phyloP scores from a whole-genome alignment of 2,797 vertebrate species.

The Gadopsis bispinosus region DNA sequence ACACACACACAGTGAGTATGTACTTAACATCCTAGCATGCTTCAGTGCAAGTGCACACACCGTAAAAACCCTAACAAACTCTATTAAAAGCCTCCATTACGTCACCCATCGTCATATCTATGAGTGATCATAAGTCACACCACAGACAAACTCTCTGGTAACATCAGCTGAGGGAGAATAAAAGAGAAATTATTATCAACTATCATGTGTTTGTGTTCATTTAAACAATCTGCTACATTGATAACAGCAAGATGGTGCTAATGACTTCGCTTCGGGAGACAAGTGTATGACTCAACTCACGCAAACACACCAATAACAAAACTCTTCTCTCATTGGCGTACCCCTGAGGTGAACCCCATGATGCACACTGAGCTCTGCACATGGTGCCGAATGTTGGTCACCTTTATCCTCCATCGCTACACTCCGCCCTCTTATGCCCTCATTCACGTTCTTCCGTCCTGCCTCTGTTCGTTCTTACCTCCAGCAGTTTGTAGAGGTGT shows the following conservation, averaged over 20 bases:
- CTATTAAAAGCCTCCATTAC: slow-evolving; percentile 19
- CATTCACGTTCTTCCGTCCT: background rate
- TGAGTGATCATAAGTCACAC: slow-evolving; percentile 33
- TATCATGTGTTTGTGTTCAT: slow-evolving; percentile 52
- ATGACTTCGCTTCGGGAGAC: slow-evolving; percentile 35
- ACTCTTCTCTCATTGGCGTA: background rate
- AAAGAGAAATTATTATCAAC: slow-evolving; percentile 21
- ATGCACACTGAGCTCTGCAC: slow-evolving; percentile 40
- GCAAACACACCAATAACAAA: background rate
- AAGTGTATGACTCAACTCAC: background rate
- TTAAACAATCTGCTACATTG: slow-evolving; percentile 49
- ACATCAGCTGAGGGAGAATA: slow-evolving; percentile 66
- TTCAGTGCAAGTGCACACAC: background rate
- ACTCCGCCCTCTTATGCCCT: background rate
- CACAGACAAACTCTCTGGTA: background rate
- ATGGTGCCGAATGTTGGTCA: background rate
- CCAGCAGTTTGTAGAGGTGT: slow-evolving; percentile 94
- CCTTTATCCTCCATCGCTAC: background rate
- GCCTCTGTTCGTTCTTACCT: slow-evolving; percentile 77
- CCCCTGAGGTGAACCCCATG: slow-evolving; percentile 56
- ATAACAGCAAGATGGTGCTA: background rate
- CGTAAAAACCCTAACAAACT: background rate
- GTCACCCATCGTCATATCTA: background rate
- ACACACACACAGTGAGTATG: background rate
- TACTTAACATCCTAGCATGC: background rate